These are phyloP conservation scores for Carettochelys insculpta DNA, from an alignment of 2,113 vertebrate genomes.

Conservation along the genomic window DNA sequence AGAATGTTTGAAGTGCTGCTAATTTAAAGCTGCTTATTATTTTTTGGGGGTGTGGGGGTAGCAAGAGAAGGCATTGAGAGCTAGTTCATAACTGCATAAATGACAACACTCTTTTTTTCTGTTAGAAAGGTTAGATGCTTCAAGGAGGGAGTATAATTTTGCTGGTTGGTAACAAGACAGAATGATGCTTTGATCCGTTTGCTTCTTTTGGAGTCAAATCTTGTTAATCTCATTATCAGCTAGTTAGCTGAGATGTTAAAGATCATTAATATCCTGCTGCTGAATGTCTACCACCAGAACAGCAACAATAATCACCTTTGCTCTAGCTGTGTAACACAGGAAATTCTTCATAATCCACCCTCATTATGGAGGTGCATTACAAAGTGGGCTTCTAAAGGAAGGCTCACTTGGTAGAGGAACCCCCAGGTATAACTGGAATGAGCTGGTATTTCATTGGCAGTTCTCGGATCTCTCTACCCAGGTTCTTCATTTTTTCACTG, in stretches of 20 bases:
- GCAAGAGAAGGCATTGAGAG: constrained; percentile 6
- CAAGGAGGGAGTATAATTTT: background rate
- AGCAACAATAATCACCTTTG: background rate
- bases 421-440: no score
- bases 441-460: background rate
- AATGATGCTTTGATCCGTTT: background rate
- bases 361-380: background rate
- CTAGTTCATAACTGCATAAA: background rate
- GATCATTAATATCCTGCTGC: accelerated
- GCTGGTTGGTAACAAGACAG: background rate
- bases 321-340: background rate
- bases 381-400: background rate
- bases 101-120: background rate
- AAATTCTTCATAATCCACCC: accelerated
- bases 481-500: background rate
- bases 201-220: background rate
- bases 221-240: background rate
- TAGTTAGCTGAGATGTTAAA: background rate
- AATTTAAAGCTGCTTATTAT: constrained; percentile 38
- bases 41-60: background rate
- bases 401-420: background rate
- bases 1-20: constrained; percentile 63
- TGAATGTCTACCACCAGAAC: background rate
- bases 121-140: constrained; percentile 6
- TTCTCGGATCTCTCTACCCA: background rate